Evolutionary conservation across 2,797 vertebrate genomes (phyloP).

Genomic region (Rhodeus uyekii): DNA sequence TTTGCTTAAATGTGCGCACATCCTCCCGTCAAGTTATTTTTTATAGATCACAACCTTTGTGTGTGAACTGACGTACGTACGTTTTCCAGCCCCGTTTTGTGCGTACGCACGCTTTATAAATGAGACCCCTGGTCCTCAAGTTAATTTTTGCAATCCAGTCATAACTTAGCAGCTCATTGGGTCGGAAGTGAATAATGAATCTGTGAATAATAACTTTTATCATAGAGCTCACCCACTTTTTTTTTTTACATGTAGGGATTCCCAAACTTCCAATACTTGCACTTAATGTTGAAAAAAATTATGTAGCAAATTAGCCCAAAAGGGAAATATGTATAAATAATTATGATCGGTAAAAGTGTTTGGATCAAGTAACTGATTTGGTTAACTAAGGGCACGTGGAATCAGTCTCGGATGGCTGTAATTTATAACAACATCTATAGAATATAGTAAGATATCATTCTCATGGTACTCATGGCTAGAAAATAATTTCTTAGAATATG

Average conservation of each 20-base stretch:
- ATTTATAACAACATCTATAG: background rate
- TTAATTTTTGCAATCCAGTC: background rate
- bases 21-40: too few relatives aligned
- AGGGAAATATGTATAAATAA: background rate
- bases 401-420: too few relatives aligned
- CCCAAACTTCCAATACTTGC: background rate
- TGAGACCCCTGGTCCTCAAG: background rate
- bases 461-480: background rate
- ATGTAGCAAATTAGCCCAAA: background rate
- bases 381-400: background rate
- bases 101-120: too few relatives aligned
- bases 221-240: background rate
- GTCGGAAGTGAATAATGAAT: background rate
- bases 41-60: too few relatives aligned
- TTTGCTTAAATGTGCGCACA: too few relatives aligned
- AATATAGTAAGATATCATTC: background rate
- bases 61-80: too few relatives aligned
- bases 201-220: background rate
- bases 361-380: background rate
- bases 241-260: background rate
- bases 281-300: background rate
- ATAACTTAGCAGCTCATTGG: background rate
- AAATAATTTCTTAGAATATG: background rate
- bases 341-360: background rate
- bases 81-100: too few relatives aligned